Conservation (phyloP, 2,888 invertebrate species). For the Pollenia labialis region DNA sequence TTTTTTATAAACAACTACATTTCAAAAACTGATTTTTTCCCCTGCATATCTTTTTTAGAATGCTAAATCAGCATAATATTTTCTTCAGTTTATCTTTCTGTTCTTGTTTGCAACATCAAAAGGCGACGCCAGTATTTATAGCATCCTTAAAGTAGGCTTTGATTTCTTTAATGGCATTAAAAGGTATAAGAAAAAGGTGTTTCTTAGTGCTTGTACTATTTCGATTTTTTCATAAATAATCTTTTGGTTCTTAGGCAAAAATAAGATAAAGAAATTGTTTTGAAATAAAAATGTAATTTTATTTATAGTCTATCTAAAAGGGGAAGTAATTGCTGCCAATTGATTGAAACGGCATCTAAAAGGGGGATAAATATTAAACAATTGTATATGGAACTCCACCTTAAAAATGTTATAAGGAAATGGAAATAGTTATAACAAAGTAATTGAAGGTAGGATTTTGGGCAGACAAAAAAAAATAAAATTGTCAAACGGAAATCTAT, state of each 20-base stretch:
- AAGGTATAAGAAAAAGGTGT: slow-evolving; percentile 13
- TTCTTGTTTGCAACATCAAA: background rate
- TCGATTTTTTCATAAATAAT: slow-evolving; percentile 23
- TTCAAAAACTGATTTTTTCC: background rate
- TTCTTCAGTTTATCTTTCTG: slow-evolving; percentile 45
- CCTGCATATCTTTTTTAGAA: background rate
- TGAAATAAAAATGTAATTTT: background rate
- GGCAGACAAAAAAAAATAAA: background rate
- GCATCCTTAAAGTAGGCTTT: slow-evolving; percentile 29
- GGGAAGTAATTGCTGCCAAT: slow-evolving; percentile 25
- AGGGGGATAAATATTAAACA: background rate
- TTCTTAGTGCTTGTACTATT: background rate
- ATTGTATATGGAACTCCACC: slow-evolving; percentile 32
- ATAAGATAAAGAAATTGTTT: slow-evolving; percentile 21
- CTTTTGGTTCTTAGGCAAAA: background rate
- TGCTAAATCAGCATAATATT: slow-evolving; percentile 71
- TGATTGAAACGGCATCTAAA: slow-evolving; percentile 39
- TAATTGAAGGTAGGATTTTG: slow-evolving; percentile 1
- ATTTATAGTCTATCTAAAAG: slow-evolving; percentile 50
- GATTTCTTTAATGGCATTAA: slow-evolving; percentile 36
- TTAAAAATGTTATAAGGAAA: slow-evolving; percentile 34
- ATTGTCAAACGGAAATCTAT: background rate
- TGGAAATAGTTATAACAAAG: background rate
- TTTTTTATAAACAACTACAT: background rate
- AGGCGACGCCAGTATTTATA: background rate